Base-by-base conservation (phyloP, 1,140 invertebrate genomes). In the Drosophila rufa region DNA sequence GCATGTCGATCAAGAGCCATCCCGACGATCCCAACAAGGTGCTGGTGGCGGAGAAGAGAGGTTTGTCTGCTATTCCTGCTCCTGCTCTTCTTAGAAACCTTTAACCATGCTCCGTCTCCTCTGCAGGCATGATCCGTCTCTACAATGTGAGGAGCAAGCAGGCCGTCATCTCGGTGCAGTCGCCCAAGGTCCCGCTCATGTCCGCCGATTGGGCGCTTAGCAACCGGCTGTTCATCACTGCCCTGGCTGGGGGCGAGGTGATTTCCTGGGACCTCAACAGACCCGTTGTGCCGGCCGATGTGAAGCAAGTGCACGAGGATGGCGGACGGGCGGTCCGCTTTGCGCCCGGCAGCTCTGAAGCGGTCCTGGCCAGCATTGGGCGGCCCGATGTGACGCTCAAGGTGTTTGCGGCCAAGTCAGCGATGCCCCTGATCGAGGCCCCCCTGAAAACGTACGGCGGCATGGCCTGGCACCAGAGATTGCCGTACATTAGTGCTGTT, bases 41-140 rank as follows among this genome's bases (percentile, higher is more conserved):
- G 17, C 91, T 97, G 46, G 95, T 97, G 8, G 96, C 95, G 22
- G 96, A 97, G 86, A 97, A 96, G 80, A 95, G 95, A 80, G 96
- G 96, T 48, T 22, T 7, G 38, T n/a, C 14, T 17, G 12, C 55
- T 7, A 3, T 11, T 0, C 9, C 4, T 17, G 27, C 27, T 7
- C 17, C 7, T 19, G 7, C 0, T 22, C 2, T 0, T 3, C 1
- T 1, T 6, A 15, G 15, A 4, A n/a, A 3, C 0, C 12, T 1
- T 1, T n/a, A 19, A 19, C 11, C 15, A 11, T 12, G 1, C 2
- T 4, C 25, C 30, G n/a, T 17, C 1, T 14, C 11, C 1, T 14
- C 12, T 57, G 40, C 11, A 85, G 83, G 84, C 12, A 89, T 95
- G 0, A 95, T 97, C 64, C 94, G 95, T 53, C 94, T 97, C 90